A percentile compares a stretch with the other conserved stretches of the same genome.
These are phyloP conservation scores for Cuniculus paca DNA, from an alignment of 2,797 vertebrate genomes.

Conservation along the genomic window DNA sequence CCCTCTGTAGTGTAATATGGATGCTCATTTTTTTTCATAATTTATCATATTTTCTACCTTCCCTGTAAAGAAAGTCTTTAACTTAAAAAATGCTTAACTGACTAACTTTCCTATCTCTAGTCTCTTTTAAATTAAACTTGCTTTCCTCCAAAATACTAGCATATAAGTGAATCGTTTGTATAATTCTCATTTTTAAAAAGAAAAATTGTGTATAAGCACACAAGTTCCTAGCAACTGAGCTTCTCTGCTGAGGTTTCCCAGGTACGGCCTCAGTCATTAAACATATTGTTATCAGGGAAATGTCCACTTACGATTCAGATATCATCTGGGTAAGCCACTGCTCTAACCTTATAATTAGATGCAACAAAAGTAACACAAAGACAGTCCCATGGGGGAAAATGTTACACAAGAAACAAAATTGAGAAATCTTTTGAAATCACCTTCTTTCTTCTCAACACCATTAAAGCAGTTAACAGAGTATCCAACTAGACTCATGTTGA, in stretches of 20 bases:
- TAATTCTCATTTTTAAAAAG: constrained; percentile 40
- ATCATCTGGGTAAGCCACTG: not conserved
- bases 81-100: not conserved
- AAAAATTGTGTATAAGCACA: not conserved
- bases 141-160: not conserved
- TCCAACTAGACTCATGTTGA: not conserved
- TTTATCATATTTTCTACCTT: not conserved
- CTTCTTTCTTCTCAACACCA: not conserved
- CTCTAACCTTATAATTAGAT: not conserved
- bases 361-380: not conserved
- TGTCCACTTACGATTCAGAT: constrained; percentile 20
- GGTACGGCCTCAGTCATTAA: not conserved
- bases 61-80: not conserved
- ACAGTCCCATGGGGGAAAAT: not conserved
- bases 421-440: not conserved
- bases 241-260: not conserved
- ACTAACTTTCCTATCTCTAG: not conserved
- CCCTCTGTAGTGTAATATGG: not conserved
- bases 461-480: constrained; percentile 1
- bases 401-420: not conserved
- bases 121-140: constrained; percentile 44
- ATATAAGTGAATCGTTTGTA: constrained; percentile 4
- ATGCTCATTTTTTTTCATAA: not conserved
- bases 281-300: not conserved
- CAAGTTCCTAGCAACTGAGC: not conserved